Percentiles rank a stretch among this genome's conserved stretches.
phyloP scores from a whole-genome alignment of 2,113 vertebrate genomes.

The Rhadina sibilatrix region DNA sequence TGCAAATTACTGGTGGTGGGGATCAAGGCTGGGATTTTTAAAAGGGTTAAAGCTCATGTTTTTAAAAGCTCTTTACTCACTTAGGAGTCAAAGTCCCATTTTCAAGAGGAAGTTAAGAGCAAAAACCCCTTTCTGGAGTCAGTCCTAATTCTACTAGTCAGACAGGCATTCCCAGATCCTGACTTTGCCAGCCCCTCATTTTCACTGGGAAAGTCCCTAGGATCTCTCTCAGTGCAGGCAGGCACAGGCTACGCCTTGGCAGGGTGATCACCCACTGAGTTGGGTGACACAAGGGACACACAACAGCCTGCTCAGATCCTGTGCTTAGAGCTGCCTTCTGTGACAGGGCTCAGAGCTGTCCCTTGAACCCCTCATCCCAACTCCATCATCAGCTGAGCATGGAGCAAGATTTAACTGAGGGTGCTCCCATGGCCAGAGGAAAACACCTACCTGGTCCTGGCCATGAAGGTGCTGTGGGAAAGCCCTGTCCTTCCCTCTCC shows the following conservation, averaged over 20 bases:
- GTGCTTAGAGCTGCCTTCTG: neutral
- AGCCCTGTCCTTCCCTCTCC: neutral
- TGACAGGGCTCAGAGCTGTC: neutral
- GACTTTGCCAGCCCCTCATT: neutral
- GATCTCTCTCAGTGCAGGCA: neutral
- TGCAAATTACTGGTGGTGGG: neutral
- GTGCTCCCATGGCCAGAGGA: neutral
- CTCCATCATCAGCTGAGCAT: neutral
- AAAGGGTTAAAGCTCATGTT: neutral
- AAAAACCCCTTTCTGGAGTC: slow-evolving; percentile 2
- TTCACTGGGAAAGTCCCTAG: neutral
- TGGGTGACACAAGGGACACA: neutral
- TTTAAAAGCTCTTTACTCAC: slow-evolving; percentile 40
- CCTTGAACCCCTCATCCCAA: neutral
- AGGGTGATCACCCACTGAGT: neutral
- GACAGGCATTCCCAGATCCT: neutral
- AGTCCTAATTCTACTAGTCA: neutral
- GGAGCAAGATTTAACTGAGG: neutral
- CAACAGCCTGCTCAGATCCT: neutral
- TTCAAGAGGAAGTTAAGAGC: slow-evolving; percentile 28
- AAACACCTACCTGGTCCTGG: neutral
- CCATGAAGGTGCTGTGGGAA: neutral
- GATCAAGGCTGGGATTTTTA: slow-evolving; percentile 18
- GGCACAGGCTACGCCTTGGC: neutral
- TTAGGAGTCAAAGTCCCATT: neutral